Base-by-base conservation (phyloP, 2,113 vertebrate species). In the Paramisgurnus dabryanus region DNA sequence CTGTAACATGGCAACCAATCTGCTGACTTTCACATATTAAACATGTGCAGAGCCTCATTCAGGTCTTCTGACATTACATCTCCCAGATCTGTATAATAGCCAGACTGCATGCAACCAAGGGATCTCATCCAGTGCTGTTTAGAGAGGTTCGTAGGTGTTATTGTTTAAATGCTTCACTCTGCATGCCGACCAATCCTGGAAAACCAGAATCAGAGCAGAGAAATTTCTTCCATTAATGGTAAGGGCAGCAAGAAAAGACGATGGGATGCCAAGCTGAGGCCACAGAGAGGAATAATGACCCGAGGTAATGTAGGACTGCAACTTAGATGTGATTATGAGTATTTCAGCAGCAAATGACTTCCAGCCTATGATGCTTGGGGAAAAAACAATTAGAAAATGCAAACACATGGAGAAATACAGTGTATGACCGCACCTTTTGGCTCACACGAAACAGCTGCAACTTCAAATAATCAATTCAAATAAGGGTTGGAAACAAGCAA, bases 181-280 rank as follows among this genome's bases (percentile, higher is more conserved):
- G 17, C 6, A 17, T 15, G 11, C 49, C 11, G 3, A 50, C 49
- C 49, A 50, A 50, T 50, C 49, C 11, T 50, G 49, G 2, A 6
- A 50, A 50, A 50, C 49, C 49, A 50, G 49, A 50, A 50, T 50
- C 11, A 2, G 49, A 40, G 27, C 15, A 12, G 45, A 69, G 49
- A 40, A 71, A 55, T 71, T 71, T 71, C 49, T 71, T 71, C 68
- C 68, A 40, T 71, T 71, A 71, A 71, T 55, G 49, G 68, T 40
- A 71, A 71, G 8, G 27, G 47, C 47, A 50, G 45, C 22, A 7
- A 40, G 68, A 71, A 71, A 71, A 71, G 13, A 13, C 0, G 4
- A 55, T 39, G 49, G 39, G 49, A 55, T 55, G 49, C 49, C 49
- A 71, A 55, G 50, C 49, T 17, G 49, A 71, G 49, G 68, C 27